A percentile compares a stretch with the other conserved stretches of the same genome.
Evolutionary conservation across 2,113 vertebrate genomes (phyloP).

Genomic region (Nematolebias whitei): DNA sequence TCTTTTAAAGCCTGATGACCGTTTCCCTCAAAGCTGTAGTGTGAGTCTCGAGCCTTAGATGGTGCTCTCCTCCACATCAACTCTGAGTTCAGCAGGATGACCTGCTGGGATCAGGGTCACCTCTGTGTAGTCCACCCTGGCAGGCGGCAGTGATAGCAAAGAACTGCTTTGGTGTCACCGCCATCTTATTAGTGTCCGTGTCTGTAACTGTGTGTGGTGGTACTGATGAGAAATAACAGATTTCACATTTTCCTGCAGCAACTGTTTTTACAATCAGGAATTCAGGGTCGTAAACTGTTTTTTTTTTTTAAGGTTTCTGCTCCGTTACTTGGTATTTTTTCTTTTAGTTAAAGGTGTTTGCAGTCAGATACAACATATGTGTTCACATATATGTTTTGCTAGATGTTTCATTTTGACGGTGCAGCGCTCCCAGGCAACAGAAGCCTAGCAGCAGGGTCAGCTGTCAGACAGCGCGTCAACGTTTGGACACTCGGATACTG

Average conservation of each 20-base stretch:
- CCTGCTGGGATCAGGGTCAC: slow-evolving; percentile 43
- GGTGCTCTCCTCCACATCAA: slow-evolving; percentile 43
- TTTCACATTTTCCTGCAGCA: slow-evolving; percentile 30
- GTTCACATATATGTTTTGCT: too few species aligned
- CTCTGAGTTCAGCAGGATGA: not conserved
- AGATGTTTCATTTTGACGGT: not conserved
- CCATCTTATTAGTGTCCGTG: slow-evolving; percentile 28
- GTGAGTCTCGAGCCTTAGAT: slow-evolving; percentile 30
- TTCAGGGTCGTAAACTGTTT: slow-evolving; percentile 16
- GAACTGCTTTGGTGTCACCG: slow-evolving; percentile 29
- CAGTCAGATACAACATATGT: not conserved
- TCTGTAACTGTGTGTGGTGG: slow-evolving; percentile 19
- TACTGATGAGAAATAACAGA: slow-evolving; percentile 31
- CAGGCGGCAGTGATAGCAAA: slow-evolving; percentile 42
- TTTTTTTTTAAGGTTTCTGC: not conserved
- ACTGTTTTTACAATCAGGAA: slow-evolving; percentile 56
- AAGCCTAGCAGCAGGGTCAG: slow-evolving; percentile 1
- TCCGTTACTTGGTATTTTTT: not conserved
- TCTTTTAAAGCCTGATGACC: too few species aligned
- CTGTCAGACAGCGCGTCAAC: slow-evolving; percentile 32
- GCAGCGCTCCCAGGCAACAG: slow-evolving; percentile 8
- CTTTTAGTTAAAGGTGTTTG: too few species aligned
- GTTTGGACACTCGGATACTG: slow-evolving; percentile 20
- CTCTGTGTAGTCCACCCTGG: slow-evolving; percentile 64
- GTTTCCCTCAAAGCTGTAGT: slow-evolving; percentile 4